phyloP scores from a whole-genome alignment of 1,140 invertebrate genomes.

The Epicauta chinensis region DNA sequence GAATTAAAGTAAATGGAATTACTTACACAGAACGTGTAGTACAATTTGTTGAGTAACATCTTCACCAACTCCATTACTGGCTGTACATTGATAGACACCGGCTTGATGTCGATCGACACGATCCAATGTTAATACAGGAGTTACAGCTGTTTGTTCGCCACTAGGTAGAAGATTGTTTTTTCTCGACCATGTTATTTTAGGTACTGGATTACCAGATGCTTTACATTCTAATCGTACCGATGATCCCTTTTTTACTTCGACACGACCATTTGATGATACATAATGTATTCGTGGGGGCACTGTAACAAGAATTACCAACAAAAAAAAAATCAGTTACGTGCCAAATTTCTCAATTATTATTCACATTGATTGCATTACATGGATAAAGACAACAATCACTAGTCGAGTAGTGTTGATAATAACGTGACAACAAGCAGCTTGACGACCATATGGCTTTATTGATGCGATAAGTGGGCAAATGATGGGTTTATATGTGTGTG shows the following conservation, averaged over 20 bases:
- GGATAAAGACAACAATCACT: no score
- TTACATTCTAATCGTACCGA: conserved; percentile 57
- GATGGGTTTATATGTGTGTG: no score
- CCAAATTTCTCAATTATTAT: no score
- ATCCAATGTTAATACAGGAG: conserved; percentile 45
- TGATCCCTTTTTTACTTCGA: conserved; percentile 59
- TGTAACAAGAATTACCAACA: conserved; percentile 36
- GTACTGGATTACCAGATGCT: conserved; percentile 58
- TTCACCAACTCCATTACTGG: conserved; percentile 56
- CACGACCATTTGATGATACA: conserved; percentile 51
- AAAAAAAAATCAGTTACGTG: no score
- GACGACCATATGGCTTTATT: no score
- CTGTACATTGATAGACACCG: conserved; percentile 56
- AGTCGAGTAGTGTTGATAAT: no score
- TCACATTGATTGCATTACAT: no score
- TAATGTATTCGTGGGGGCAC: conserved; percentile 54
- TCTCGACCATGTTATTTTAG: conserved; percentile 59
- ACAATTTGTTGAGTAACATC: conserved; percentile 51
- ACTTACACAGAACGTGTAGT: conserved; percentile 57
- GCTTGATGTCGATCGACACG: conserved; percentile 53
- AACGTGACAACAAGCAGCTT: no score
- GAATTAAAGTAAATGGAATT: conserved; percentile 8
- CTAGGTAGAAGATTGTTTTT: conserved; percentile 56
- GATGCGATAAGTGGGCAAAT: no score
- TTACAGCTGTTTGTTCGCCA: conserved; percentile 47